These are phyloP conservation scores for Turritopsis dohrnii DNA, from an alignment of 30 jellyfish, hydroid and myxozoan species.

Conservation along the genomic window DNA sequence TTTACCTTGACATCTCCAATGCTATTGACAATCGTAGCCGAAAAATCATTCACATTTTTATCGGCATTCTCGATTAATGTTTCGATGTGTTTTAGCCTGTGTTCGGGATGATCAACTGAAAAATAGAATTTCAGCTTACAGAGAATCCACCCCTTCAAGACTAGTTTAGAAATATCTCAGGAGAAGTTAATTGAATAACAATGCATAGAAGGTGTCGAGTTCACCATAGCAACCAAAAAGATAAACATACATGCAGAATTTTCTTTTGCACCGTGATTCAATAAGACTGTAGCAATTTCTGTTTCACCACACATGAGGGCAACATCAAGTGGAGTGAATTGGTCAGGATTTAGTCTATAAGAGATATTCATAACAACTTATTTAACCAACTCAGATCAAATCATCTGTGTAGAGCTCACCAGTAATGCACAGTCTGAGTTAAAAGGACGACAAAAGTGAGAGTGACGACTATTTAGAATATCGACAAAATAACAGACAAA, in stretches of 20 bases:
- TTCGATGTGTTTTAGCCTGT: constrained; percentile 53
- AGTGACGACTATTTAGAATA: too few species aligned
- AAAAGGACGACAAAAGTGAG: too few species aligned
- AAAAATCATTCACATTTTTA: constrained; percentile 64
- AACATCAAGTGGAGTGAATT: constrained; percentile 86
- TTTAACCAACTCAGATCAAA: neutral
- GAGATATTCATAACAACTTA: neutral
- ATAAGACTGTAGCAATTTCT: constrained; percentile 60
- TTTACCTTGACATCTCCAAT: constrained; percentile 77
- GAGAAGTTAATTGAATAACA: neutral
- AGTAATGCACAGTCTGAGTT: too few species aligned
- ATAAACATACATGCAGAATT: constrained; percentile 64
- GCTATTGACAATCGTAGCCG: constrained; percentile 76
- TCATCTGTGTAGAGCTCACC: too few species aligned
- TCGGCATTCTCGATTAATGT: constrained; percentile 65
- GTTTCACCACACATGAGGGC: constrained; percentile 73
- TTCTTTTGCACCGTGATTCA: constrained; percentile 81
- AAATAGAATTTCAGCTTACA: too few species aligned
- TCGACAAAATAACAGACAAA: too few species aligned
- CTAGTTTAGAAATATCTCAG: neutral
- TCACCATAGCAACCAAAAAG: neutral
- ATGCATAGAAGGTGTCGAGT: neutral
- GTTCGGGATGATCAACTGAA: constrained; percentile 59
- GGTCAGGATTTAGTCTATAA: constrained; percentile 67
- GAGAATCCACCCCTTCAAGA: too few species aligned